Evolutionary conservation across 2,113 vertebrate species (phyloP).

Genomic region (Brienomyrus brachyistius): DNA sequence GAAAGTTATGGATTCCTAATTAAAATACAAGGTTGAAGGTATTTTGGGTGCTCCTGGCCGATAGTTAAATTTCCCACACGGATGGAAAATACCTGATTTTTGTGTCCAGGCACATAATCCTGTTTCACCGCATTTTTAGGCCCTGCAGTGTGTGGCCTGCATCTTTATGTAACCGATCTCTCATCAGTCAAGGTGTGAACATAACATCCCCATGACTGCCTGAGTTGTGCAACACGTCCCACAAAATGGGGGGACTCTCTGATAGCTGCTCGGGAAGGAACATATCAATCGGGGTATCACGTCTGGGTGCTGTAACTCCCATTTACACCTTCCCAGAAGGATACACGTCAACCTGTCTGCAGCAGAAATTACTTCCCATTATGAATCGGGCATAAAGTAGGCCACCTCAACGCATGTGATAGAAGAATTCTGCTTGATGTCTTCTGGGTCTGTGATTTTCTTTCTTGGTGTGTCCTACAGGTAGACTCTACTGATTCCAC

Average conservation of each 20-base stretch:
- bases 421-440: neutral
- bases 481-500: neutral
- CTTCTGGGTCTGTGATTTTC: neutral
- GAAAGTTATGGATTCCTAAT: neutral
- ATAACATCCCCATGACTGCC: neutral
- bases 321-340: slow-evolving; percentile 7
- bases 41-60: neutral
- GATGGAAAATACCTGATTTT: neutral
- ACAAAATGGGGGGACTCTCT: neutral
- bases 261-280: neutral
- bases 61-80: neutral
- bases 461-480: neutral
- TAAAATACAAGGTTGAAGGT: neutral
- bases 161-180: neutral
- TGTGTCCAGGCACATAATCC: neutral
- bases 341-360: neutral
- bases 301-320: neutral
- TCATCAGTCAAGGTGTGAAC: slow-evolving; percentile 9
- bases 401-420: neutral
- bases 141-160: neutral
- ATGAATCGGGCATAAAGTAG: neutral
- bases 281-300: neutral
- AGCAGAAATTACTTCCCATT: neutral
- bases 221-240: neutral
- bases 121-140: neutral